These are phyloP conservation scores for Catharus bicknelli DNA, from an alignment of 2,113 vertebrate genomes.

Conservation along the genomic window DNA sequence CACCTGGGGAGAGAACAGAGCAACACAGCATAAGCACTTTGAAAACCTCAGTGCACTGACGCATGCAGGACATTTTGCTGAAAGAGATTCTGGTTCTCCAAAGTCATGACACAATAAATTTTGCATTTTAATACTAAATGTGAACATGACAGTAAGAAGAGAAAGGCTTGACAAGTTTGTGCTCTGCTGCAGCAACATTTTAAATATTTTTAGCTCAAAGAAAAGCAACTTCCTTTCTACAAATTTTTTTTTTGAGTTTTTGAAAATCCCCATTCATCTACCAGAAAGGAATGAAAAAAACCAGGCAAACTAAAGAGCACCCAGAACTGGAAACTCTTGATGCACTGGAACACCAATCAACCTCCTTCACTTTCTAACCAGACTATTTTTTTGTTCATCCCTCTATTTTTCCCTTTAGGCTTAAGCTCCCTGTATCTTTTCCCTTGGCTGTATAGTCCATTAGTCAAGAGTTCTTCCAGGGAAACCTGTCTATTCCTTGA, in stretches of 20 bases:
- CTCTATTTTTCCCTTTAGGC: not conserved
- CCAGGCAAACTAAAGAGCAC: not conserved
- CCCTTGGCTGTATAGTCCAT: not conserved
- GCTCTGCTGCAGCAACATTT: not conserved
- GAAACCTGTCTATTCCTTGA: not conserved
- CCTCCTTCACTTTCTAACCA: not conserved
- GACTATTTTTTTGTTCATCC: not conserved
- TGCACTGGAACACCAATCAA: not conserved
- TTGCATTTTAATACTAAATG: not conserved
- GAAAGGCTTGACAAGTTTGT: not conserved
- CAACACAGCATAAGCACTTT: not conserved
- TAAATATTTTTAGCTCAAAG: not conserved
- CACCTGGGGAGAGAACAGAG: slow-evolving; percentile 73
- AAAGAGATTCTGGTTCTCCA: not conserved
- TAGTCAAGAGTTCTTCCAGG: not conserved
- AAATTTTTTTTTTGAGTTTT: not conserved
- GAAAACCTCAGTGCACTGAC: not conserved
- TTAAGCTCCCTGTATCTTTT: not conserved
- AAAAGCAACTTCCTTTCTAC: not conserved
- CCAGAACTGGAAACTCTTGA: not conserved
- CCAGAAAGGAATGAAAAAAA: not conserved
- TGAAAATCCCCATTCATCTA: not conserved
- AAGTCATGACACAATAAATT: not conserved
- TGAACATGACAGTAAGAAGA: not conserved
- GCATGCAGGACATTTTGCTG: not conserved